phyloP scores from a whole-genome alignment of 2,113 vertebrate genomes.

The Sinocyclocheilus grahami region DNA sequence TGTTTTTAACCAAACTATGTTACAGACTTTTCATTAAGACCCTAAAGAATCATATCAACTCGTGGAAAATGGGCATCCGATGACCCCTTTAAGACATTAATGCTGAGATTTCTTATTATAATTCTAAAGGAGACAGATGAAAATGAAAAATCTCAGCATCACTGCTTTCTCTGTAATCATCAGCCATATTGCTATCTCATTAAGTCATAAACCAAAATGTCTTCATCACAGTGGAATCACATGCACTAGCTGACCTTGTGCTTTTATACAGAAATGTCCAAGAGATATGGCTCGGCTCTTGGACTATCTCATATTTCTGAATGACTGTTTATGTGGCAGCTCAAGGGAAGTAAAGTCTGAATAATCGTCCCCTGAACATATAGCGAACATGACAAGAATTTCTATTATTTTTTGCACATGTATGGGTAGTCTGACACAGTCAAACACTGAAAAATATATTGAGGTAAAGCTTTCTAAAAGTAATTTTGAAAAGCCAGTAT shows the following conservation, averaged over 20 bases:
- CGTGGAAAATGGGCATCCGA: too few species aligned
- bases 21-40: too few species aligned
- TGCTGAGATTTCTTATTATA: background rate
- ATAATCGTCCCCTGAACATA: background rate
- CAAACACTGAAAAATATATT: background rate
- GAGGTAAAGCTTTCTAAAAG: background rate
- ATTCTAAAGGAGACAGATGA: background rate
- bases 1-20: too few species aligned
- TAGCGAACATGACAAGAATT: background rate
- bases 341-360: background rate
- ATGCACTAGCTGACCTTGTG: background rate
- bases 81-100: too few species aligned
- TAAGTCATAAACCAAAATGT: background rate
- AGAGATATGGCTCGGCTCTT: background rate
- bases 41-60: too few species aligned
- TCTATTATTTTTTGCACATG: background rate
- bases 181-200: background rate
- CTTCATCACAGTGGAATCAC: background rate
- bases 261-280: background rate
- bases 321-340: background rate
- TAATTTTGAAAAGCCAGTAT: background rate
- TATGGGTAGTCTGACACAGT: background rate
- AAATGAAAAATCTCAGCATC: background rate
- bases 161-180: background rate
- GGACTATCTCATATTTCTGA: background rate